A percentile compares a stretch with the other conserved stretches of the same genome.
Evolutionary conservation across 1,140 invertebrate species (phyloP).

Genomic region (Wiebesia pumilae): DNA sequence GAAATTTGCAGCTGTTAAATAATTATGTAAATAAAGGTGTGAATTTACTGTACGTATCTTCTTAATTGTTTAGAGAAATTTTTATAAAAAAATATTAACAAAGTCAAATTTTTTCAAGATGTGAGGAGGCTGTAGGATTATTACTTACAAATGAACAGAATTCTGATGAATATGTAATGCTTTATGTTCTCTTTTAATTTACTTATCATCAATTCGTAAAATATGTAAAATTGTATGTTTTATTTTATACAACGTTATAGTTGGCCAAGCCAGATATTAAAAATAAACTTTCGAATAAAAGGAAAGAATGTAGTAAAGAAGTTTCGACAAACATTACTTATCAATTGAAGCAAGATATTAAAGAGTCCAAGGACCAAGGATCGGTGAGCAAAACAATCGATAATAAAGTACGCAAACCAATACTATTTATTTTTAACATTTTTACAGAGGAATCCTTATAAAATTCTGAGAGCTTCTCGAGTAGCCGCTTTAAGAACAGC

Average conservation of each 20-base stretch:
- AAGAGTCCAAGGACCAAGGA: not conserved
- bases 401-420: not conserved
- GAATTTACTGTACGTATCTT: slow-evolving; percentile 10
- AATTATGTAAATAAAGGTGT: not conserved
- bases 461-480: too few relatives aligned
- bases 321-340: not conserved
- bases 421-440: not conserved
- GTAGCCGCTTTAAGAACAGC: not conserved
- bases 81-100: not conserved
- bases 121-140: not conserved
- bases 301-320: not conserved
- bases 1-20: slow-evolving; percentile 31
- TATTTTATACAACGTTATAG: not conserved
- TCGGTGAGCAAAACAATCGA: not conserved
- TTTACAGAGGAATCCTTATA: slow-evolving; percentile 10
- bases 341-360: not conserved
- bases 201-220: not conserved
- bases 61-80: not conserved
- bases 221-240: not conserved
- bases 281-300: not conserved
- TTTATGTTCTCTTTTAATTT: not conserved
- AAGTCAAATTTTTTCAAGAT: slow-evolving; percentile 4
- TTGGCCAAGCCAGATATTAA: not conserved
- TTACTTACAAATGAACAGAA: not conserved
- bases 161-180: not conserved